These are phyloP conservation scores for Cenopis cana DNA, from an alignment of 2,888 invertebrate genomes.

Conservation along the genomic window DNA sequence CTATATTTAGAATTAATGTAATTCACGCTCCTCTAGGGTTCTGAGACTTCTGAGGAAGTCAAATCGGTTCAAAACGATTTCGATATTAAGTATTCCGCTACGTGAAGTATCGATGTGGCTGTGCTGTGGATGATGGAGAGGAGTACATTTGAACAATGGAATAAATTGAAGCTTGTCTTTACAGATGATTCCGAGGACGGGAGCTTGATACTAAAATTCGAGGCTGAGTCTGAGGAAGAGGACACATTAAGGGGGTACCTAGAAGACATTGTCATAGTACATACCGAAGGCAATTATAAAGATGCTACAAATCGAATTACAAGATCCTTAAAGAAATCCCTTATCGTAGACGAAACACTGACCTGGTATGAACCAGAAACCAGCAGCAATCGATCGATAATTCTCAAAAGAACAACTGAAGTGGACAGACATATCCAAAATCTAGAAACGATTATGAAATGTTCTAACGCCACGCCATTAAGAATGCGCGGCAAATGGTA, in stretches of 20 bases:
- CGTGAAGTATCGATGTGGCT: not conserved
- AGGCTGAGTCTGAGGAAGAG: slow-evolving; percentile 15
- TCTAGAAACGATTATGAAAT: slow-evolving; percentile 29
- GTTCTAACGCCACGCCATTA: slow-evolving; percentile 41
- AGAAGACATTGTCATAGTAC: slow-evolving; percentile 8
- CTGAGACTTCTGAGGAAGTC: not conserved
- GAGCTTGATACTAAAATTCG: slow-evolving; percentile 32
- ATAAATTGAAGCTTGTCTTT: slow-evolving; percentile 43
- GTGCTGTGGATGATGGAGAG: not conserved
- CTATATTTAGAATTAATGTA: not conserved
- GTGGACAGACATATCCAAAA: slow-evolving; percentile 56
- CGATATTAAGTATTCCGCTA: not conserved
- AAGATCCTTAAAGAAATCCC: not conserved
- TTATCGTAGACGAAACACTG: not conserved
- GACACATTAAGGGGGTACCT: not conserved
- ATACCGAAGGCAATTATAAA: not conserved
- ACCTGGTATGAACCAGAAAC: slow-evolving; percentile 1
- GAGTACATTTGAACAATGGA: slow-evolving; percentile 2
- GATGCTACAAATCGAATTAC: not conserved
- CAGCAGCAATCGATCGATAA: not conserved
- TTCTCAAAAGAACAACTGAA: slow-evolving; percentile 51
- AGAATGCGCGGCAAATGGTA: slow-evolving; percentile 38
- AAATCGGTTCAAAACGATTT: not conserved
- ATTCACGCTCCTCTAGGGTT: not conserved
- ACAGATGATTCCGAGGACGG: slow-evolving; percentile 44